Evolutionary conservation across 1,140 invertebrate species (phyloP).

Genomic region (Drosophila bipectinata): DNA sequence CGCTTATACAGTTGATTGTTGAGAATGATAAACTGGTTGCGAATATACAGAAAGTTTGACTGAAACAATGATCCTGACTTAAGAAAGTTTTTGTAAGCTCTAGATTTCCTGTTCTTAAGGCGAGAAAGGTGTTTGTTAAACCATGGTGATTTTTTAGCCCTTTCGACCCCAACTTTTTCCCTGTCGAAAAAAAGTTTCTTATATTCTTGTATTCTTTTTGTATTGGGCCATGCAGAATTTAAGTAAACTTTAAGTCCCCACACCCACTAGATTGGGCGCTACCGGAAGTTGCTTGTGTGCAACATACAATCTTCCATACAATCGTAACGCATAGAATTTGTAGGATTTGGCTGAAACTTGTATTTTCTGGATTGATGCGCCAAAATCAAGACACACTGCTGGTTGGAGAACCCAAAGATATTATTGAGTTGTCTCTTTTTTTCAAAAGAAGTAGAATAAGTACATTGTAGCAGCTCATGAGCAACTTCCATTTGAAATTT

Average conservation of each 20-base stretch:
- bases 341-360: conserved; percentile 12
- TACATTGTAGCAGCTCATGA: conserved; percentile 18
- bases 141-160: neutral
- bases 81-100: too few relatives aligned
- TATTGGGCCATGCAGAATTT: conserved; percentile 15
- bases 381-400: too few relatives aligned
- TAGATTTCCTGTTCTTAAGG: too few relatives aligned
- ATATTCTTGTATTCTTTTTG: conserved; percentile 20
- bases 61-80: too few relatives aligned
- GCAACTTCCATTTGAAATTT: conserved; percentile 25
- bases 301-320: conserved; percentile 42
- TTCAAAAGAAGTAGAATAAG: conserved; percentile 5
- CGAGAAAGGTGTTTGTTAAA: too few relatives aligned
- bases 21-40: too few relatives aligned
- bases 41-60: too few relatives aligned
- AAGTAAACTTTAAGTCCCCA: conserved; percentile 15
- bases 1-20: too few relatives aligned
- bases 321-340: conserved; percentile 26
- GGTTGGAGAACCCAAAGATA: neutral
- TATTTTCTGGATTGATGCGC: too few relatives aligned
- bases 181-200: neutral
- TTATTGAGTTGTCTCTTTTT: conserved; percentile 20
- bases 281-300: conserved; percentile 42
- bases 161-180: conserved; percentile 31
- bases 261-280: conserved; percentile 30